Evolutionary conservation across 2,888 invertebrate species (phyloP).

Genomic region (Diplazon laetatorius): DNA sequence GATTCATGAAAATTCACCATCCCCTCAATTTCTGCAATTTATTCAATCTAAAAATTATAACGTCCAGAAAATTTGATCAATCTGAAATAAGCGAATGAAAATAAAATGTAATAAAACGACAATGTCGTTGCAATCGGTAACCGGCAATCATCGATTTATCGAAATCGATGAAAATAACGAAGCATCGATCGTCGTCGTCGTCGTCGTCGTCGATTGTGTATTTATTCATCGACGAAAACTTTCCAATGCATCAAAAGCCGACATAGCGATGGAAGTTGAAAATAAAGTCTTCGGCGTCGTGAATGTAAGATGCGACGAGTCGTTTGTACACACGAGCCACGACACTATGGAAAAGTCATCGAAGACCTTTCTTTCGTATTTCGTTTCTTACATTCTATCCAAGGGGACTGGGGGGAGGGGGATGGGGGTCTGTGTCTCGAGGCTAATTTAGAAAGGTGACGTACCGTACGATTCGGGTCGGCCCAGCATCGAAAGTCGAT

Average conservation of each 20-base stretch:
- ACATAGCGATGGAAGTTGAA: slow-evolving; percentile 52
- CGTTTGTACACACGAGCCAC: background rate
- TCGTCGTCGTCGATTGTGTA: background rate
- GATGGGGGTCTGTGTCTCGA: slow-evolving; percentile 49
- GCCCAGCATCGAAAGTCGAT: slow-evolving; percentile 35
- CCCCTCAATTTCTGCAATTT: no score
- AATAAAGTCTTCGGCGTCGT: slow-evolving; percentile 45
- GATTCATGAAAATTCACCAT: no score
- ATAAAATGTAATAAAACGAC: no score
- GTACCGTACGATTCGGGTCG: slow-evolving; percentile 70
- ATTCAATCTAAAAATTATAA: no score
- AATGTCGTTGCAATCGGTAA: no score
- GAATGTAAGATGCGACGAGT: background rate
- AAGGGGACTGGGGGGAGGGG: no score
- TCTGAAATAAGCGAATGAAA: no score
- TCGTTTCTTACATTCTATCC: slow-evolving; percentile 3
- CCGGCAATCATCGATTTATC: no score
- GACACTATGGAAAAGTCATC: background rate
- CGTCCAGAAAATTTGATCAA: no score
- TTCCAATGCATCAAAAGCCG: slow-evolving; percentile 52
- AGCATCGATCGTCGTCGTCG: no score
- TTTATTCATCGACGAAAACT: slow-evolving; percentile 13
- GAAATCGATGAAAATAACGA: no score
- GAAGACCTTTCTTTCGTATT: slow-evolving; percentile 32
- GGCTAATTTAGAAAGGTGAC: slow-evolving; percentile 74